Conservation (phyloP, 2,888 invertebrate genomes). For the Magallana nippona region DNA sequence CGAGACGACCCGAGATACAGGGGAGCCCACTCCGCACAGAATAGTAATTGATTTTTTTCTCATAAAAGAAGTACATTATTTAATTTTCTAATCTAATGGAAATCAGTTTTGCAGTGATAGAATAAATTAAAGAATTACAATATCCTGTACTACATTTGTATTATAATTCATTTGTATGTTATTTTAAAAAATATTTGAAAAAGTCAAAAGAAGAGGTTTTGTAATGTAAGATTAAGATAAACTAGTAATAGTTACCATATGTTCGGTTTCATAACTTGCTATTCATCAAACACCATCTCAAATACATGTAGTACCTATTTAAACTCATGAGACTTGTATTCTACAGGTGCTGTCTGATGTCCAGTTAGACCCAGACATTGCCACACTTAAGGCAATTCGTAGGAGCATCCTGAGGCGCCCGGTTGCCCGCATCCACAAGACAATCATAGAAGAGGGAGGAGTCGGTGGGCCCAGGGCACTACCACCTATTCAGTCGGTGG, state of each 20-base stretch:
- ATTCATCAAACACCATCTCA: no score
- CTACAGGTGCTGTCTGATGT: slow-evolving; percentile 68
- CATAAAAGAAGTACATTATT: no score
- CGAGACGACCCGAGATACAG: neutral
- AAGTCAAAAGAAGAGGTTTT: no score
- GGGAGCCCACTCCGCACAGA: neutral
- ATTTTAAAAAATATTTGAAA: no score
- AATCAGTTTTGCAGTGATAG: no score
- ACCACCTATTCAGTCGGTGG: neutral
- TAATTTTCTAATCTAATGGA: no score
- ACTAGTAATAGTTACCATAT: no score
- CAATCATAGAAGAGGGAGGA: neutral
- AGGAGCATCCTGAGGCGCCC: slow-evolving; percentile 65
- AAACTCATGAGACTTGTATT: neutral
- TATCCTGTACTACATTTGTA: neutral
- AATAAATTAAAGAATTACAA: neutral
- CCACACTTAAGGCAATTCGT: slow-evolving; percentile 61
- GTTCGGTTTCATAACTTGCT: no score
- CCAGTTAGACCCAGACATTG: slow-evolving; percentile 69
- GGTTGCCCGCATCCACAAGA: slow-evolving; percentile 44
- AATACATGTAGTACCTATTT: no score
- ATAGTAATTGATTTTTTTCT: neutral
- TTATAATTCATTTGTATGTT: no score
- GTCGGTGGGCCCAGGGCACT: neutral
- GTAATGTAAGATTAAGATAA: no score